Conservation (phyloP, 2,113 vertebrate species). For the Holacanthus passer region DNA sequence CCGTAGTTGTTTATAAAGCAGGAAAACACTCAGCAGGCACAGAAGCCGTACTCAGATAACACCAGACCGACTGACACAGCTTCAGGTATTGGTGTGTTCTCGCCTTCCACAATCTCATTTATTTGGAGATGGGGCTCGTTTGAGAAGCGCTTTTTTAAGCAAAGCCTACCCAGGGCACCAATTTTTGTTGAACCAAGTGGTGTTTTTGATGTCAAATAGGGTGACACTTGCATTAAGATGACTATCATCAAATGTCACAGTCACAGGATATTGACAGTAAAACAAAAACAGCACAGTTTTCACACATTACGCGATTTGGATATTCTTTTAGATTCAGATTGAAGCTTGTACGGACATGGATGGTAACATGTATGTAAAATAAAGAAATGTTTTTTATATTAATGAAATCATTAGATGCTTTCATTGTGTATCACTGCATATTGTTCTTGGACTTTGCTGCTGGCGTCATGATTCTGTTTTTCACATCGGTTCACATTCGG, state of each 20-base stretch:
- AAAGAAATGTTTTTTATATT: background rate
- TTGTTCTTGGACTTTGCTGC: background rate
- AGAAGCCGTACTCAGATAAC: background rate
- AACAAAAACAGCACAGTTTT: background rate
- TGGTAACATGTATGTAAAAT: background rate
- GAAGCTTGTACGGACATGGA: background rate
- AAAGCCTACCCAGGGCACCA: constrained; percentile 6
- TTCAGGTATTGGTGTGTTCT: background rate
- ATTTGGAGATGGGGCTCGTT: constrained; percentile 15
- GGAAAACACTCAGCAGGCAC: background rate
- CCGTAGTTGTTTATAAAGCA: background rate
- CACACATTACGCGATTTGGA: background rate
- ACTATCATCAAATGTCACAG: background rate
- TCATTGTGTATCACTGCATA: background rate
- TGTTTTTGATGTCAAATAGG: constrained; percentile 26
- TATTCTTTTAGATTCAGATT: background rate
- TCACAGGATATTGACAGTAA: background rate
- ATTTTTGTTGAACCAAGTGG: constrained; percentile 11
- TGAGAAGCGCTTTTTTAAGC: constrained; percentile 10
- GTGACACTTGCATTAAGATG: constrained; percentile 24
- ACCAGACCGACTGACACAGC: constrained; percentile 2
- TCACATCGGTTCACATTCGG: background rate
- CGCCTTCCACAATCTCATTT: constrained; percentile 8
- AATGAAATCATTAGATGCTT: background rate
- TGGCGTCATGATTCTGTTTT: background rate